Base-by-base conservation (phyloP, 1,140 invertebrate species). In the Hyphantria cunea region DNA sequence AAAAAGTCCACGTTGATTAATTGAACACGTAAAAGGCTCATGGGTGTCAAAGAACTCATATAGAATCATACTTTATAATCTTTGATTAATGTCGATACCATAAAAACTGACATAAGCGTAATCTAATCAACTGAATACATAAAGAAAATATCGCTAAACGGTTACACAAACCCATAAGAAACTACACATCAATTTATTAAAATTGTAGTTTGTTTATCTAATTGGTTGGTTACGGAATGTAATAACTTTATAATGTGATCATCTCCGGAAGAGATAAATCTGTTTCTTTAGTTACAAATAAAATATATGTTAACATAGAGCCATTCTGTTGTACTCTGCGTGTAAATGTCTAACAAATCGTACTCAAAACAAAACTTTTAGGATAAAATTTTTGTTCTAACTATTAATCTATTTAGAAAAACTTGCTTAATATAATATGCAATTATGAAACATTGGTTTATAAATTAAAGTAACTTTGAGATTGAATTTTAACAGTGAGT, bases 241-340 rank as follows among this genome's bases (percentile, higher is more conserved):
- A 62, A 62, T 66, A 50, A 48, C 31, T 62, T 66, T 62, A 58
- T 65, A 70, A 70, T 65, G 62, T 39, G 63, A 48, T 58, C 68
- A 58, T 49, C 68, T 47, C 41, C 6, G 32, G 37, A 14, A 65
- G n/a, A 47, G 49, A 65, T 65, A 32, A 65, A 59, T 53, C 37
- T 56, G 37, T 25, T 25, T 3, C 17, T 25, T 25, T 25, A 5
- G 17, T 25, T 25, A 25, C 5, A 25, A 25, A 25, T n/a, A n/a
- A n/a, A n/a, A n/a, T n/a, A n/a, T n/a, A n/a, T n/a, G n/a, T n/a
- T n/a, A n/a, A n/a, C n/a, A n/a, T n/a, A n/a, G n/a, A n/a, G n/a
- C n/a, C n/a, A n/a, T n/a, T n/a, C n/a, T n/a, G n/a, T n/a, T n/a
- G n/a, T 25, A 5, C 5, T 25, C 17, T 25, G 17, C 17, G 17